phyloP scores from a whole-genome alignment of 2,888 invertebrate species.

The Saturnia japonica region DNA sequence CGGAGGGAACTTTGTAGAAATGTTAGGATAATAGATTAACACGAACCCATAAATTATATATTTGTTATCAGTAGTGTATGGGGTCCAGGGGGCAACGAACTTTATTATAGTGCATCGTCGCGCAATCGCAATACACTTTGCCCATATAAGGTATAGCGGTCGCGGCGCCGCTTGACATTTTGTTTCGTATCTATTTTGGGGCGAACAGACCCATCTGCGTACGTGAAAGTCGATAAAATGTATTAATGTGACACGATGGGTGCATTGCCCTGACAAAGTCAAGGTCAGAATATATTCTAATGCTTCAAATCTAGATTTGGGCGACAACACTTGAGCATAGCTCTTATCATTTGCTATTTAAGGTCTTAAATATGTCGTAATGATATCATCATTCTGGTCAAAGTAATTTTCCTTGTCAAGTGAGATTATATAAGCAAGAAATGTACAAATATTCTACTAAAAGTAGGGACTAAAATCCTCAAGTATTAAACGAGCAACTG shows the following conservation, averaged over 20 bases:
- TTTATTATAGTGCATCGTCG: conserved; percentile 66
- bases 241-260: conserved; percentile 21
- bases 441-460: neutral
- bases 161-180: conserved; percentile 56
- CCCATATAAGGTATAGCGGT: conserved; percentile 77
- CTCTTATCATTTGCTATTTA: neutral
- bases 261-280: conserved; percentile 61
- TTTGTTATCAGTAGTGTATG: conserved; percentile 52
- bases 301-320: neutral
- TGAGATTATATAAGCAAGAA: neutral
- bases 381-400: neutral
- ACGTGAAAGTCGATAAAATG: conserved; percentile 34
- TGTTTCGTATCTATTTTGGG: conserved; percentile 65
- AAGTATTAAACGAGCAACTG: neutral
- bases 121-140: conserved; percentile 76
- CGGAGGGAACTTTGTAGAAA: conserved; percentile 34
- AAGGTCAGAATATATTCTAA: conserved; percentile 50
- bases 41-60: neutral
- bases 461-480: neutral
- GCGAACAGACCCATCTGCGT: conserved; percentile 44
- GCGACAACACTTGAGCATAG: neutral
- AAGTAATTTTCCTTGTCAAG: conserved; percentile 4
- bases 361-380: neutral
- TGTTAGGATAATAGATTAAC: conserved; percentile 30
- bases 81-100: conserved; percentile 72